These are phyloP conservation scores for Nomada fabriciana DNA, from an alignment of 2,888 invertebrate species.

Conservation along the genomic window DNA sequence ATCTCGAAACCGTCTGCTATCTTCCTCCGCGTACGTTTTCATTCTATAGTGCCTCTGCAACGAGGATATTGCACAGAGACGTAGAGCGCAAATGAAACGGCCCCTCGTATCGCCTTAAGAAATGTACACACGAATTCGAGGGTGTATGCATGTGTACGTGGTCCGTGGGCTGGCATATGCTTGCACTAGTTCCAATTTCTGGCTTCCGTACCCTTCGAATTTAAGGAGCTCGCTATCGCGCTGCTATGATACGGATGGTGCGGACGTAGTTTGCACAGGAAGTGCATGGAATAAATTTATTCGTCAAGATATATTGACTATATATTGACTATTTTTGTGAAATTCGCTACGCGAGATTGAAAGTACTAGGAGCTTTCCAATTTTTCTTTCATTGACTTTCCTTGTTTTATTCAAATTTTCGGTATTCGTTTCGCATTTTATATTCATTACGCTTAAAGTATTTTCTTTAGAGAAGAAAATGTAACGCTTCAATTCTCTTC, in stretches of 20 bases:
- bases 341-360: too few relatives aligned
- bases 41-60: conserved; percentile 35
- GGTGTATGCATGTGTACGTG: neutral
- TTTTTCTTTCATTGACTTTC: too few relatives aligned
- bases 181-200: conserved; percentile 53
- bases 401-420: too few relatives aligned
- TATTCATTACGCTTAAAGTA: too few relatives aligned
- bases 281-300: neutral
- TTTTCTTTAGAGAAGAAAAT: too few relatives aligned
- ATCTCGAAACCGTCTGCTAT: conserved; percentile 52
- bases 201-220: conserved; percentile 35
- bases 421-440: too few relatives aligned
- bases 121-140: conserved; percentile 46
- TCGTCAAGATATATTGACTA: neutral
- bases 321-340: too few relatives aligned
- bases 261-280: neutral
- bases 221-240: conserved; percentile 28
- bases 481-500: too few relatives aligned
- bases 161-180: neutral
- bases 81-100: conserved; percentile 68
- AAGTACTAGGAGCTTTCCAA: too few relatives aligned
- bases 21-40: conserved; percentile 30
- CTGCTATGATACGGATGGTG: neutral
- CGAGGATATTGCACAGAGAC: conserved; percentile 53
- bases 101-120: conserved; percentile 57